Evolutionary conservation across 1,140 invertebrate genomes (phyloP), one percentile per base, ranked within the genome.

Genomic region (Saccostrea glomerata): DNA sequence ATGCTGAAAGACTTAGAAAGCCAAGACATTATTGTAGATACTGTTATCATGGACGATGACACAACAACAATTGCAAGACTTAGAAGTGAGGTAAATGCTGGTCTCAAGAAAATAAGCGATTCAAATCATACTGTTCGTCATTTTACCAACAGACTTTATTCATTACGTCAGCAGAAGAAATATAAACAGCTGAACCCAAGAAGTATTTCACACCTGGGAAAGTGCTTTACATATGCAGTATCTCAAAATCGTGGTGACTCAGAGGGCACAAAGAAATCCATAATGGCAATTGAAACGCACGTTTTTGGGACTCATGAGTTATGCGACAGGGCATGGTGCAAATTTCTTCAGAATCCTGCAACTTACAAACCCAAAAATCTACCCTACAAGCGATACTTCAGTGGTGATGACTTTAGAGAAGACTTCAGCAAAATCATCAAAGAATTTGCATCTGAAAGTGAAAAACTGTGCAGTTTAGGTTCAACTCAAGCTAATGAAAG

Each of bases 61-160:
- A 20, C 86, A 13, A 87, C 86, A 11, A 87, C 86, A 11, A 87
- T 87, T 56, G 66, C 58, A 17, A 82, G 73, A 82, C 9, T 87
- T 20, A 77, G 70, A 58, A 56, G 40, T 25, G 47, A 82, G 13
- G 66, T 87, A 20, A 30, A 87, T 60, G 6, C 36, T 2, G 17
- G 12, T 9, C 73, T 87, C 30, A 82, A 82, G 58, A 82, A 87
- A 12, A 23, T 56, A 7, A 82, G 66, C 17, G 86, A 87, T 56
- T 54, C 54, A 20, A 86, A 86, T 86, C 85, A 86, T 55, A 25
- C 56, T 15, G 60, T 56, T 12, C 56, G 63, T 30, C 20, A n/a
- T 23, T 23, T 60, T 56, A 25, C 17, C 30, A 85, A 84, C 25
- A 40, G 47, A 12, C 82, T 84, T 84, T 47, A n/a, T 15, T 12